Evolutionary conservation across 2,113 vertebrate species (phyloP).

Genomic region (Colistium nudipinnis): DNA sequence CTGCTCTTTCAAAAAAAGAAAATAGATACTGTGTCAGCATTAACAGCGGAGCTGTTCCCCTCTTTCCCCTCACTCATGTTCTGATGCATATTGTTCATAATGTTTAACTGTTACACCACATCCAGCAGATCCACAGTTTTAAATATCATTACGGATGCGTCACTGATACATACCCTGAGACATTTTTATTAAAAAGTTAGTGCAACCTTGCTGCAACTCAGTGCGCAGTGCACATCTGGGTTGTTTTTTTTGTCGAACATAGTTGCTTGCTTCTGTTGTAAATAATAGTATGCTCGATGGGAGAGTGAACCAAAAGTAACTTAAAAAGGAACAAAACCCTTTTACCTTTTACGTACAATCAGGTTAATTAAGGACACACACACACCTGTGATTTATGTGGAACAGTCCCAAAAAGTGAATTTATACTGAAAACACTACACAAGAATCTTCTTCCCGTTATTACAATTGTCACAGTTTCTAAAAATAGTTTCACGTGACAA

Average conservation of each 20-base stretch:
- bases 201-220: no score
- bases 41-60: background rate
- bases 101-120: background rate
- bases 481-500: no score
- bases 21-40: slow-evolving; percentile 60
- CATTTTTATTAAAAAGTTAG: no score
- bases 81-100: background rate
- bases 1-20: slow-evolving; percentile 37
- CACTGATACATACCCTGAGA: no score
- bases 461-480: no score
- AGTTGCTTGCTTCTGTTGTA: background rate
- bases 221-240: background rate
- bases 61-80: slow-evolving; percentile 6
- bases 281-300: background rate
- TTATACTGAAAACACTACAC: no score
- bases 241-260: background rate
- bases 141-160: background rate
- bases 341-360: background rate
- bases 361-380: background rate
- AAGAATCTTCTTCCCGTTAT: no score
- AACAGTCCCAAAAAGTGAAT: no score
- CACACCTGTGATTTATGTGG: no score
- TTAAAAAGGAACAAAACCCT: no score
- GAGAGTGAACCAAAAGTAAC: background rate
- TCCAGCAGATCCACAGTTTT: background rate